Base-by-base conservation (phyloP, 2,113 vertebrate species). In the Aegotheles bennettii region DNA sequence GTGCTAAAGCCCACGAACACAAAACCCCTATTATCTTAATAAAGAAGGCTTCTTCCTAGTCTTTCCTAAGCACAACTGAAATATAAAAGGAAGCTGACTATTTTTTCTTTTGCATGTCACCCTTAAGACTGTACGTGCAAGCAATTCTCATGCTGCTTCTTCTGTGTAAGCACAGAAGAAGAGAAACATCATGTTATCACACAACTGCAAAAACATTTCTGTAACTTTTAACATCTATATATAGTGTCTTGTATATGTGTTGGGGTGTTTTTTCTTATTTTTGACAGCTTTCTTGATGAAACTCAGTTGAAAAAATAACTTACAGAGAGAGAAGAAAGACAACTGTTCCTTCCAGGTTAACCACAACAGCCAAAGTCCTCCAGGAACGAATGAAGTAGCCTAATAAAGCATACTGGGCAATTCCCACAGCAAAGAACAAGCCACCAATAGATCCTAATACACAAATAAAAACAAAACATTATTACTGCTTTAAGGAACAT, bases 361-460 rank as follows among this genome's bases (percentile, higher is more conserved):
- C 98, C 94, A 98, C 94, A 71, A 98, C 11, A 20, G 98, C 98
- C 43, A 98, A 91, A 47, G 87, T 97, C 78, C 98, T 98, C 98
- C 98, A 98, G 80, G 98, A 98, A 77, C 97, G 98, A 92, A 98
- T 96, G 73, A 98, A 98, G 92, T 98, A 98, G 8, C 98, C 98
- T 81, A 98, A 61, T 38, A 98, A 95, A 45, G 98, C 98, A 76
- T 97, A 98, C 16, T 98, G 97, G 67, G 98, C 98, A 14, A 98
- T 98, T 91, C 98, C 98, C 63, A 98, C 96, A 11, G 98, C 98
- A 84, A 98, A 98, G 95, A 98, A 98, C 59, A 98, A 95, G 89
- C 98, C 97, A 8, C 97, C 96, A 51, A 98, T 91, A 5, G 98
- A 98, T 51, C 98, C 98, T 98, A 97, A 61, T 9, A 73, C 4